phyloP scores from a whole-genome alignment of 1,140 invertebrate species.

The Orchesella cincta region DNA sequence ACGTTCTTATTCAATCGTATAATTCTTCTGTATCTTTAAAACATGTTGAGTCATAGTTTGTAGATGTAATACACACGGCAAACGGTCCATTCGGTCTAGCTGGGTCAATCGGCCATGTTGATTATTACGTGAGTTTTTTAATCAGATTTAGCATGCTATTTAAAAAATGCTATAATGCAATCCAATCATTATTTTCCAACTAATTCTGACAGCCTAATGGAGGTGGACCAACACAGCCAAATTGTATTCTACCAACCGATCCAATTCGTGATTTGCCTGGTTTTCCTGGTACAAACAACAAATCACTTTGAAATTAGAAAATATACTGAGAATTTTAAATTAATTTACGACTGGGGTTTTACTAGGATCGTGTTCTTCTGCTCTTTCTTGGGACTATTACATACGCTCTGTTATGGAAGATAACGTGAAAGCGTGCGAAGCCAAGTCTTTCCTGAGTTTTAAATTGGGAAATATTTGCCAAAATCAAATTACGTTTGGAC shows the following conservation, averaged over 20 bases:
- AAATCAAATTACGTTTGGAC: slow-evolving; percentile 36
- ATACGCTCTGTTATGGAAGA: slow-evolving; percentile 36
- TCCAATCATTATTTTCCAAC: background rate
- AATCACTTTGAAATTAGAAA: slow-evolving; percentile 26
- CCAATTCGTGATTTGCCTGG: background rate
- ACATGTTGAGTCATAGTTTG: slow-evolving; percentile 32
- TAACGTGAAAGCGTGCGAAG: slow-evolving; percentile 36
- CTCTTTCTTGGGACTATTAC: slow-evolving; percentile 36
- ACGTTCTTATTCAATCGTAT: background rate
- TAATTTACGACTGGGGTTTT: background rate
- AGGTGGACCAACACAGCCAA: slow-evolving; percentile 59
- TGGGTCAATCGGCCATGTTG: slow-evolving; percentile 29
- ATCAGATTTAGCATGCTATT: background rate
- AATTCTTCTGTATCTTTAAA: too few species aligned
- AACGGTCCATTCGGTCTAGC: slow-evolving; percentile 33
- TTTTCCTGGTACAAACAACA: background rate
- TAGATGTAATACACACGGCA: slow-evolving; percentile 36
- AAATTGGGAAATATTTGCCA: slow-evolving; percentile 34
- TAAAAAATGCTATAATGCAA: slow-evolving; percentile 57
- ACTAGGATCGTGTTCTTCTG: slow-evolving; percentile 38
- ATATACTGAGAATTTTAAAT: slow-evolving; percentile 9
- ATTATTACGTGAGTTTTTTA: slow-evolving; percentile 23
- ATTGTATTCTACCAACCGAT: slow-evolving; percentile 54
- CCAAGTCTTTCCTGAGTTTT: slow-evolving; percentile 24
- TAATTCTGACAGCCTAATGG: slow-evolving; percentile 64